phyloP scores from a whole-genome alignment of 2,888 invertebrate species.

The Pyrocoelia pectoralis region DNA sequence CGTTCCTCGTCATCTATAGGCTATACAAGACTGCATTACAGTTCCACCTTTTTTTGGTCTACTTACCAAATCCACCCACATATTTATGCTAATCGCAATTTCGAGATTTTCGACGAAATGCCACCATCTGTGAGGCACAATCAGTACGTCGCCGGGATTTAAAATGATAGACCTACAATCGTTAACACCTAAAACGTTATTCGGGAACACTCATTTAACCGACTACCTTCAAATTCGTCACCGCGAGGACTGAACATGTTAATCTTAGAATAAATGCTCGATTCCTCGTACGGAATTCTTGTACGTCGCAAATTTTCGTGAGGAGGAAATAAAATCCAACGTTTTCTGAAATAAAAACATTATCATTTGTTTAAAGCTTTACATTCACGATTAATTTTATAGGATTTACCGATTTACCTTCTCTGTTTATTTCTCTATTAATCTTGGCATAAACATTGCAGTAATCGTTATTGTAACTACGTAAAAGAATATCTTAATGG shows the following conservation, averaged over 20 bases:
- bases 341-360: slow-evolving; percentile 69
- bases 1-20: slow-evolving; percentile 62
- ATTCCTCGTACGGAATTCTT: slow-evolving; percentile 95
- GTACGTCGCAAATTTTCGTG: slow-evolving; percentile 76
- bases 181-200: slow-evolving; percentile 41
- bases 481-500: too few species aligned
- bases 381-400: too few species aligned
- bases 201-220: not conserved
- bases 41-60: too few species aligned
- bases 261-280: slow-evolving; percentile 87
- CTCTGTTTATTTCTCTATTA: too few species aligned
- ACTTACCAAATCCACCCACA: slow-evolving; percentile 77
- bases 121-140: slow-evolving; percentile 96
- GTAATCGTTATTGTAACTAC: too few species aligned
- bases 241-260: slow-evolving; percentile 77
- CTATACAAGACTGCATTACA: slow-evolving; percentile 44
- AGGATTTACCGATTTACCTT: too few species aligned
- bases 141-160: slow-evolving; percentile 84
- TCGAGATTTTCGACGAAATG: slow-evolving; percentile 93
- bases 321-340: slow-evolving; percentile 92
- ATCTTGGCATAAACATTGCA: too few species aligned
- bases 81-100: slow-evolving; percentile 69
- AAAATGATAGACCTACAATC: slow-evolving; percentile 67
- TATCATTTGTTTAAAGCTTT: not conserved
- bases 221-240: slow-evolving; percentile 62